Evolutionary conservation across 2,888 invertebrate species (phyloP), one percentile per base, ranked within the genome.

Genomic region (Apotomis betuletana): DNA sequence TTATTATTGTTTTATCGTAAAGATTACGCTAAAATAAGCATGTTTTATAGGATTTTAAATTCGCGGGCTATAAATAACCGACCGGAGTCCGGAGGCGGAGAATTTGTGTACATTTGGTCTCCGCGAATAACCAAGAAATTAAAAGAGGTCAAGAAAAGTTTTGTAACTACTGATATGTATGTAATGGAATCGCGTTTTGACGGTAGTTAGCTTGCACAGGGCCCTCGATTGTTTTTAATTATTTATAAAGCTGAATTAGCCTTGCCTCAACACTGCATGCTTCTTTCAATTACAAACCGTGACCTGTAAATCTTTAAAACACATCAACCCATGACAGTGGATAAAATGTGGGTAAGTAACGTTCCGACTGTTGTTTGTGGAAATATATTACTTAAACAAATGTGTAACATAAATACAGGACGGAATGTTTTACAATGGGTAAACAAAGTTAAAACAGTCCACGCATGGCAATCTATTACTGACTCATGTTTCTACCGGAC

Each of bases 201-300:
- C n/a, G 10, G 12, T 10, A 13, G 10, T 54, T 64, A 27, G 54
- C 13, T 54, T 54, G 38, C 54, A 63, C 41, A 4, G 57, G 36
- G 5, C 41, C 10, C 52, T 38, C 44, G 36, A 46, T 64, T 13
- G 15, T 67, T 57, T n/a, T 67, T 51, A 67, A 51, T 67, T 67
- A 67, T 67, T 46, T 51, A 59, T 58, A 59, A 59, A n/a, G 51
- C 49, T 46, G 57, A 46, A 38, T 55, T 57, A 65, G 46, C 44
- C 8, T 55, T 9, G 57, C 12, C 65, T 55, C 27, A 65, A 27
- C 27, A 27, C 27, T 65, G 15, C 67, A 41, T 59, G 58, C 49
- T 59, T 41, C 49, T 67, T 58, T 15, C 12, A 51, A 51, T 13
- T 15, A n/a, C n/a, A n/a, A n/a, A n/a, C 46, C 27, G 55, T 27